Base-by-base conservation (phyloP, 2,888 invertebrate genomes). In the Julus scandinavius region DNA sequence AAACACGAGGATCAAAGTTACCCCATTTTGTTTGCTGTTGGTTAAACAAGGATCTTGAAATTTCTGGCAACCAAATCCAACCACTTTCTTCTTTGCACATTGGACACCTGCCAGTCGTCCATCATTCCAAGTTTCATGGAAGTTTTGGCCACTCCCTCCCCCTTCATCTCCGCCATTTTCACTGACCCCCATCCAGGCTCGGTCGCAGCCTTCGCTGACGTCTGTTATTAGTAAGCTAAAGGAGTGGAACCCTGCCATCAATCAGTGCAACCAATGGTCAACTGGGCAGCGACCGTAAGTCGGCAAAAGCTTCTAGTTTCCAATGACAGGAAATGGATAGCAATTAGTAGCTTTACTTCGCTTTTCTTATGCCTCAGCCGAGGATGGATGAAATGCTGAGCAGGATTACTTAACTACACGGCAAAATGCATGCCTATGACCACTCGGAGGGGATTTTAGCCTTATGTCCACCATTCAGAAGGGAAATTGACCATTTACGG, bases 311-410 rank as follows among this genome's bases (percentile, higher is more conserved):
- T 58, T 49, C 15, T 11, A 15, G 58, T 58, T 58, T 17, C 15
- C 58, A 58, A 58, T 58, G 58, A 58, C 58, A 58, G 58, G 58
- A 58, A 58, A 58, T 58, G 58, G 58, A 58, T 58, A 58, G 58
- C 58, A 58, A 58, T 58, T 58, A 58, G 58, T 58, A 58, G 58
- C 4, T 15, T 58, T 17, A 4, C 17, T 15, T 58, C 17, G 11
- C 17, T 58, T 58, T 17, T 58, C 17, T 58, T 58, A 15, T 58
- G 58, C 58, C 58, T 15, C 15, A 58, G 0, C 58, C 58, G 4
- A 15, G 58, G 58, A 58, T 58, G 58, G 58, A 58, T 58, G 58
- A 15, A 58, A 58, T 58, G 58, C 58, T 58, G 58, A 17, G 15
- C 58, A 58, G 58, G 58, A 58, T 58, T 58, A 58, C 58, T 58